Evolutionary conservation across 2,797 vertebrate genomes (phyloP).

Genomic region (Eospalax fontanierii): DNA sequence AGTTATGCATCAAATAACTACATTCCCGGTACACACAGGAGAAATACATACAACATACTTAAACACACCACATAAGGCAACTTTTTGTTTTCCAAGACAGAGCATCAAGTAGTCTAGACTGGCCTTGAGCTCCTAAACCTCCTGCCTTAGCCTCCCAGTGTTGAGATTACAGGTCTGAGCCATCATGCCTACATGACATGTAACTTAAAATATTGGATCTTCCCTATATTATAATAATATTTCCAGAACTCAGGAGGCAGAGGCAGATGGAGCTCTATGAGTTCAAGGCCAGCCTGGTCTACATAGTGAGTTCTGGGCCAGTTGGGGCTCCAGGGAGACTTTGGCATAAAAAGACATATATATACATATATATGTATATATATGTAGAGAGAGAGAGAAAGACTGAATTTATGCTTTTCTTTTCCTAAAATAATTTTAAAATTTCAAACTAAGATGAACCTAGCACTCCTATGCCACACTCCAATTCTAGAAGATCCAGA

Average conservation of each 20-base stretch:
- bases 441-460: slow-evolving; percentile 4
- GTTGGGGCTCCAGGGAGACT: no score
- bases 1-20: neutral
- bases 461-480: neutral
- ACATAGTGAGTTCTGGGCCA: no score
- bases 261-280: no score
- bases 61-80: neutral
- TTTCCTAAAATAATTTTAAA: slow-evolving; percentile 37
- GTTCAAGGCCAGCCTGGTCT: no score
- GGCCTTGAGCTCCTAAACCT: neutral
- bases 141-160: neutral
- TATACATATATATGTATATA: no score
- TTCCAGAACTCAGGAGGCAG: no score
- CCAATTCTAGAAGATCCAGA: neutral
- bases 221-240: no score
- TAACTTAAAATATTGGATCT: slow-evolving; percentile 32
- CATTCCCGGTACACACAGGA: neutral
- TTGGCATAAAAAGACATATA: no score
- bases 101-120: neutral
- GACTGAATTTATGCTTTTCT: slow-evolving; percentile 25
- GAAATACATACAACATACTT: neutral
- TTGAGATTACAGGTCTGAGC: neutral
- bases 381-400: no score
- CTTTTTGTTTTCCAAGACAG: neutral
- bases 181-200: neutral